Conservation (phyloP, 2,888 invertebrate genomes). For the Ennomos erosarius region DNA sequence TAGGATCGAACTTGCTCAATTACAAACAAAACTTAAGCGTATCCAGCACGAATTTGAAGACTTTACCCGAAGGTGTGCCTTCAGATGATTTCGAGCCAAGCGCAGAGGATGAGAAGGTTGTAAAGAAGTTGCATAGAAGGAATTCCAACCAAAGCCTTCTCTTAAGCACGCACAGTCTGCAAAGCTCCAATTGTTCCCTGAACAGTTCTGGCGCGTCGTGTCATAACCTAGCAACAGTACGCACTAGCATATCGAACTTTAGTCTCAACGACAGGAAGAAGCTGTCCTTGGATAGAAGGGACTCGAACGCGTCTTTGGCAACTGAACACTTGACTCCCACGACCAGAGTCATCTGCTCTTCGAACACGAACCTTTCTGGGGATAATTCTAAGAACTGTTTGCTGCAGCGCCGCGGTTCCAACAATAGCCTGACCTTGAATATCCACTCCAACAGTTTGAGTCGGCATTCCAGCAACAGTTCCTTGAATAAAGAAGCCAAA, state of each 20-base stretch:
- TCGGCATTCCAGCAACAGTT: slow-evolving; percentile 85
- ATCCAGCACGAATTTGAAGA: slow-evolving; percentile 89
- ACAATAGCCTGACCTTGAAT: slow-evolving; percentile 94
- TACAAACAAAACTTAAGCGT: slow-evolving; percentile 87
- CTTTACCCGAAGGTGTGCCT: slow-evolving; percentile 89
- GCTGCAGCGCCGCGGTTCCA: slow-evolving; percentile 92
- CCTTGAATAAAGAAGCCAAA: slow-evolving; percentile 78
- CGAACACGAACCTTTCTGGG: slow-evolving; percentile 72
- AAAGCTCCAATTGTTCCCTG: slow-evolving; percentile 83
- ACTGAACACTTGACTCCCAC: slow-evolving; percentile 77
- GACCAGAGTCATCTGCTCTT: slow-evolving; percentile 78
- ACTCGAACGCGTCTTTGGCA: slow-evolving; percentile 94
- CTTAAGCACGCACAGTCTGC: slow-evolving; percentile 81
- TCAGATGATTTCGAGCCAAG: slow-evolving; percentile 86
- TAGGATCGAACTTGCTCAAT: slow-evolving; percentile 85
- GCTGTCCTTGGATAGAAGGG: slow-evolving; percentile 91
- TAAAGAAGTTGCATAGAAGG: slow-evolving; percentile 82
- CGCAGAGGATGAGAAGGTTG: slow-evolving; percentile 73
- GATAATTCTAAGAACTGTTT: slow-evolving; percentile 86
- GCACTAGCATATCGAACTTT: slow-evolving; percentile 78
- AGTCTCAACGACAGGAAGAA: slow-evolving; percentile 84
- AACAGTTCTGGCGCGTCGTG: slow-evolving; percentile 76
- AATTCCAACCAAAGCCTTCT: slow-evolving; percentile 87
- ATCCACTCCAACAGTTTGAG: slow-evolving; percentile 84
- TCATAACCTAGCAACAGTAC: slow-evolving; percentile 73